Conservation (phyloP, 1,140 invertebrate species). For the Rhyacophila brunnea region DNA sequence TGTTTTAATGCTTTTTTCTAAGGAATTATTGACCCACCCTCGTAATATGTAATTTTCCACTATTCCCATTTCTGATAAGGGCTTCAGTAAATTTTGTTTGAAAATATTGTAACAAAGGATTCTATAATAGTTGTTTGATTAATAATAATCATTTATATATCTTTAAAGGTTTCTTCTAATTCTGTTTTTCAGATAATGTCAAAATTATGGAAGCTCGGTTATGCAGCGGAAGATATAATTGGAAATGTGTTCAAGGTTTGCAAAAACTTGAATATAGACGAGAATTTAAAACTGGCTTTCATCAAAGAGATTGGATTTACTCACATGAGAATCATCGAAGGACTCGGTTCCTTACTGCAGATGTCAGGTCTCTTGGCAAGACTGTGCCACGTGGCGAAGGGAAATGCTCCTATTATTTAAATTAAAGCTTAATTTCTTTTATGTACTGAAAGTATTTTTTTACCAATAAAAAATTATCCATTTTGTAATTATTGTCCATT, state of each 20-base stretch:
- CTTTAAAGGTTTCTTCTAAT: neutral
- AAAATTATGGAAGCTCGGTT: constrained; percentile 89
- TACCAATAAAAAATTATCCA: too few species aligned
- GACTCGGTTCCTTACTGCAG: constrained; percentile 84
- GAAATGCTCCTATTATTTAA: neutral
- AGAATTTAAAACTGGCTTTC: constrained; percentile 82
- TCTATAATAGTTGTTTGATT: too few species aligned
- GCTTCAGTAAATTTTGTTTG: too few species aligned
- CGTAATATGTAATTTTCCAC: too few species aligned
- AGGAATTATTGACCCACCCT: too few species aligned
- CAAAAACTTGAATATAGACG: constrained; percentile 81
- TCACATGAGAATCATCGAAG: constrained; percentile 89
- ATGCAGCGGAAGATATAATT: constrained; percentile 95
- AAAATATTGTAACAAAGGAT: too few species aligned
- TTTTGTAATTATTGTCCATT: neutral
- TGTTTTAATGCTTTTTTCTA: too few species aligned
- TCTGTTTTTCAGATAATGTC: constrained; percentile 65
- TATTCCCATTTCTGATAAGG: too few species aligned
- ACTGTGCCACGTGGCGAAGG: constrained; percentile 61
- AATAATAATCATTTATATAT: constrained; percentile 1
- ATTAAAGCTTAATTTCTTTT: neutral
- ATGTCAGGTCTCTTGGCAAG: constrained; percentile 84
- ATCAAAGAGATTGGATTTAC: constrained; percentile 93
- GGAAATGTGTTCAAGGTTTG: constrained; percentile 91
- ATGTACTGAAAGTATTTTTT: neutral